phyloP scores from a whole-genome alignment of 2,888 invertebrate genomes.

The Andrena fulva region DNA sequence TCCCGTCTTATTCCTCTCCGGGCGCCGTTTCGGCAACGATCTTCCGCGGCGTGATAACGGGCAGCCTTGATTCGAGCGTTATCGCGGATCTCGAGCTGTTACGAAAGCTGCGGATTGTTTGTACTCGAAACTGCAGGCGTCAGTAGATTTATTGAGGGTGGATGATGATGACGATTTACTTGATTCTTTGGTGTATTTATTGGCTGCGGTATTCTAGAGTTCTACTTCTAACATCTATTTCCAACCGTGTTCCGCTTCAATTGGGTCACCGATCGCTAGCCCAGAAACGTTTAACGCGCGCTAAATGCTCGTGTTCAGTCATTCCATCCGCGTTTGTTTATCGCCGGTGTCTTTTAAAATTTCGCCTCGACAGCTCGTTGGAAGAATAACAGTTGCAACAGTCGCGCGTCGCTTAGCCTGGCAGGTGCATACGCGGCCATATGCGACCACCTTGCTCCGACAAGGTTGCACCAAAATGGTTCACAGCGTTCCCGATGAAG shows the following conservation, averaged over 20 bases:
- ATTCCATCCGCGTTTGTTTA: neutral
- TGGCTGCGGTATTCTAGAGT: too few species aligned
- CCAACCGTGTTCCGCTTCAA: too few species aligned
- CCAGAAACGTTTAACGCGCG: too few species aligned
- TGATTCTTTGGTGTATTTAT: too few species aligned
- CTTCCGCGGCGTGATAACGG: slow-evolving; percentile 1
- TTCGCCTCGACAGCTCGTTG: slow-evolving; percentile 10
- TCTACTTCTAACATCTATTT: too few species aligned
- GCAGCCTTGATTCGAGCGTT: neutral
- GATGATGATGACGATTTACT: too few species aligned
- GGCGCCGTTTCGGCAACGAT: slow-evolving; percentile 10
- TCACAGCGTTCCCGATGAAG: slow-evolving; percentile 65
- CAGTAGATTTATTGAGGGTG: too few species aligned
- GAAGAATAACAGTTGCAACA: slow-evolving; percentile 45
- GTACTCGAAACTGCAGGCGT: neutral
- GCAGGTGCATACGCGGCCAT: slow-evolving; percentile 72
- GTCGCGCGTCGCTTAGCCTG: slow-evolving; percentile 58
- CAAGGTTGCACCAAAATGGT: slow-evolving; percentile 76
- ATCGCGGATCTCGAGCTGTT: neutral
- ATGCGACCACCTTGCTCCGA: slow-evolving; percentile 73
- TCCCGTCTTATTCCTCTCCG: neutral
- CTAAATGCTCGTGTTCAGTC: too few species aligned
- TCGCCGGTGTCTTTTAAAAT: slow-evolving; percentile 24
- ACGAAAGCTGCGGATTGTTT: neutral
- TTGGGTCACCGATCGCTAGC: too few species aligned